A percentile compares a stretch with the other conserved stretches of the same genome.
phyloP scores from a whole-genome alignment of 1,140 invertebrate species.

The Cydia fagiglandana region DNA sequence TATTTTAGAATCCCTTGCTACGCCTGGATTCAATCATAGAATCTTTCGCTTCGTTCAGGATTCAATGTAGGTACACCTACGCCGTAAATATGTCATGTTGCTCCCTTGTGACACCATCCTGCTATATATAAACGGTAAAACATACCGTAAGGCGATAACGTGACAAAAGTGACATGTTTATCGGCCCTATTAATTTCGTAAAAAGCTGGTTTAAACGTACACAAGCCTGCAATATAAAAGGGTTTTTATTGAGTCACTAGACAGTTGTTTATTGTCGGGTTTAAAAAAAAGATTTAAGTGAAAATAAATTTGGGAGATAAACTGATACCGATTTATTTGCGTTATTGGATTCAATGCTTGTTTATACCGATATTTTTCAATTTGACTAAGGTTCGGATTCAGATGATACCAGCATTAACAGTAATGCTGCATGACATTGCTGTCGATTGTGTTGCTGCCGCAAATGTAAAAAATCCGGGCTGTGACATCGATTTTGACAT shows the following conservation, averaged over 20 bases:
- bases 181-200: conserved; percentile 4
- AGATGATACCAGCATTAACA: too few species aligned
- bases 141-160: neutral
- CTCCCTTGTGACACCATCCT: too few species aligned
- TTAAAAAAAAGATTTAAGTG: conserved; percentile 7
- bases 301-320: neutral
- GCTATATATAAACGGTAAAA: neutral
- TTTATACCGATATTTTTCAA: neutral
- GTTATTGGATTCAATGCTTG: neutral
- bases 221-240: neutral
- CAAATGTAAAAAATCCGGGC: too few species aligned
- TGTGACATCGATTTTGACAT: too few species aligned
- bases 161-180: conserved; percentile 5
- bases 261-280: neutral
- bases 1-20: too few species aligned
- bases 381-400: too few species aligned
- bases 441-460: too few species aligned
- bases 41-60: too few species aligned
- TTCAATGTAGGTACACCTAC: too few species aligned
- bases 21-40: too few species aligned
- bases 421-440: too few species aligned
- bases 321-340: neutral
- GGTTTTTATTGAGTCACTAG: neutral
- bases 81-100: too few species aligned
- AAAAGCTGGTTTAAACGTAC: conserved; percentile 3